Base-by-base conservation (phyloP, 2,797 vertebrate genomes). In the Oreonectes daqikongensis region DNA sequence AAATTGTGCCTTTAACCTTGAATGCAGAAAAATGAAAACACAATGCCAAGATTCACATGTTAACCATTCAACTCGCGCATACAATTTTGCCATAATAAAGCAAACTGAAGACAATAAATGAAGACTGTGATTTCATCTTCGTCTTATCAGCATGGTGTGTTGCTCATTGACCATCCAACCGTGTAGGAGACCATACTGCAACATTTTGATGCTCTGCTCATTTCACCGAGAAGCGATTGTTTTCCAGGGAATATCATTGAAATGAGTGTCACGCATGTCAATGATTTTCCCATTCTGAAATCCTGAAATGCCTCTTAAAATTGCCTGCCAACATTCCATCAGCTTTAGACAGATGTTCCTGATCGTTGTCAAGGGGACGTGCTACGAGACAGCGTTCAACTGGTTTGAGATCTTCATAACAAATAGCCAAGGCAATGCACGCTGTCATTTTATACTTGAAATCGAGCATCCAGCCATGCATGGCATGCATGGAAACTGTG, bases 291-390 rank as follows among this genome's bases (percentile, higher is more conserved):
- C 57, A 22, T 79, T 78, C 57, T 52, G 73, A 63, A 72, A 72
- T 69, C 64, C 71, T 69, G 35, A 72, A 75, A 79, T 75, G 74
- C 75, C 53, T 12, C 10, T 59, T 53, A 42, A 72, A 63, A 74
- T 67, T 65, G 72, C 61, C 59, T 61, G 63, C 57, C 79, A 81
- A 72, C 50, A 77, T 75, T 81, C 44, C 42, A 46, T 77, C 76
- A 69, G 60, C 64, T 79, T 66, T 67, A 63, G 79, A 82, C 83
- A 81, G 72, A 81, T 78, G 74, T 69, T 81, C 30, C 74, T 79
- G 83, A 82, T 61, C 50, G 38, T 38, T 67, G 68, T 78, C 68
- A 78, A 75, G 71, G 38, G 57, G 50, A 82, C 7, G 5, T 71
- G 26, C 67, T 69, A 22, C 7, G 60, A 79, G 46, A 61, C 50